Percentiles rank a stretch among this genome's conserved stretches.
Conservation (phyloP, 2,113 vertebrate genomes). For the sheep (Ovis aries) region DNA sequence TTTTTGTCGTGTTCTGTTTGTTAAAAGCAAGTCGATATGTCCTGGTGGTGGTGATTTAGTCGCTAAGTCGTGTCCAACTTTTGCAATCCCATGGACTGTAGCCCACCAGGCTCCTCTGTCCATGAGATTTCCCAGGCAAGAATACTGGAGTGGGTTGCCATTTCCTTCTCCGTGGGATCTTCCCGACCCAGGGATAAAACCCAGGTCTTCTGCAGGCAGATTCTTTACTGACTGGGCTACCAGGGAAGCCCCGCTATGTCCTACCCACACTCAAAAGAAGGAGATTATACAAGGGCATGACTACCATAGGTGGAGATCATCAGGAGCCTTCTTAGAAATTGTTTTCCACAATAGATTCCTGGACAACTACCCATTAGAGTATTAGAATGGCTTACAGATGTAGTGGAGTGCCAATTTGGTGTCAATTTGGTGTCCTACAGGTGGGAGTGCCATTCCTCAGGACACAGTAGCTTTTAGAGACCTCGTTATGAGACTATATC, state of each 20-base stretch:
- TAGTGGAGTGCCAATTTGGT: neutral
- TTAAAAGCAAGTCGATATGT: neutral
- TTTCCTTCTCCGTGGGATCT: neutral
- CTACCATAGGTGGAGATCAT: neutral
- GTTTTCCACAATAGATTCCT: neutral
- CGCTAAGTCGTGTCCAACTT: neutral
- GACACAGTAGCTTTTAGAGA: neutral
- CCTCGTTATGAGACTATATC: neutral
- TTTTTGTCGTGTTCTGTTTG: neutral
- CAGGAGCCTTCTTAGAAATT: neutral
- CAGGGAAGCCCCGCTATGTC: fast-evolving
- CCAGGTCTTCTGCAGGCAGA: neutral
- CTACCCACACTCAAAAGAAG: neutral
- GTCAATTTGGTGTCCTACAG: neutral
- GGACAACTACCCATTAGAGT: neutral
- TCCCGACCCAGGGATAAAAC: neutral
- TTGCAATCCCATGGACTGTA: neutral
- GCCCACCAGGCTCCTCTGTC: neutral
- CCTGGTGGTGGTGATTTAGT: neutral
- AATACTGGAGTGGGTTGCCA: neutral
- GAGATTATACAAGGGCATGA: neutral
- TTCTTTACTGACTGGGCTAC: neutral
- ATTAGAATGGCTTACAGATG: neutral
- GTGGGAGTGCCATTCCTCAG: neutral
- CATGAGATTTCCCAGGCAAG: neutral